Evolutionary conservation across 2,888 invertebrate species (phyloP), one percentile per base, ranked within the genome.

Genomic region (Odontocerum albicorne): DNA sequence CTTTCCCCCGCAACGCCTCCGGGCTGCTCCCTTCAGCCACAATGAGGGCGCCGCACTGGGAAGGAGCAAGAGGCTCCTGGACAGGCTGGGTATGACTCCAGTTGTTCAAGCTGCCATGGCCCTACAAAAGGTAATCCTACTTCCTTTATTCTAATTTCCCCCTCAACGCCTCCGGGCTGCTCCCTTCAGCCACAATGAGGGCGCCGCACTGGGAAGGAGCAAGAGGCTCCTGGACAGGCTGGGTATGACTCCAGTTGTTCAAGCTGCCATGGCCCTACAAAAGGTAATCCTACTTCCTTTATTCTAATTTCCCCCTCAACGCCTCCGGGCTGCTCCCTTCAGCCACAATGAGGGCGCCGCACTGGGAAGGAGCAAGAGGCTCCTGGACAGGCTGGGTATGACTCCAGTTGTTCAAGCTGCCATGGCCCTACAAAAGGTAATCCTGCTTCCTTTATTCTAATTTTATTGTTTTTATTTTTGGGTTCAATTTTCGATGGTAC

Each of bases 391-490:
- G 8, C 17, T 60, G 12, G 57, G 55, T n/a, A 31, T 52, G 22
- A 52, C 57, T n/a, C 57, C 60, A n/a, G 51, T 55, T 1, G 55
- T 42, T 4, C 44, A 57, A 42, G 60, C 60, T 2, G 57, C 60
- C 2, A 20, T 57, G 45, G 52, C 54, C 2, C 16, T 60, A 6
- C 40, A 57, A 43, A 60, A 49, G 50, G 60, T 60, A 39, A 36
- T 10, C 35, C 33, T 13, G 13, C n/a, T n/a, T n/a, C n/a, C n/a
- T n/a, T n/a, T n/a, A n/a, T n/a, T n/a, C n/a, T n/a, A n/a, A n/a
- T 27, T 42, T 21, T n/a, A n/a, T n/a, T n/a, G n/a, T n/a, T n/a
- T n/a, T n/a, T n/a, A n/a, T n/a, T n/a, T n/a, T n/a, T n/a, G n/a
- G n/a, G n/a, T n/a, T n/a, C n/a, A n/a, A n/a, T n/a, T n/a, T n/a